phyloP scores from a whole-genome alignment of 2,888 invertebrate genomes.

The Euclidia mi region DNA sequence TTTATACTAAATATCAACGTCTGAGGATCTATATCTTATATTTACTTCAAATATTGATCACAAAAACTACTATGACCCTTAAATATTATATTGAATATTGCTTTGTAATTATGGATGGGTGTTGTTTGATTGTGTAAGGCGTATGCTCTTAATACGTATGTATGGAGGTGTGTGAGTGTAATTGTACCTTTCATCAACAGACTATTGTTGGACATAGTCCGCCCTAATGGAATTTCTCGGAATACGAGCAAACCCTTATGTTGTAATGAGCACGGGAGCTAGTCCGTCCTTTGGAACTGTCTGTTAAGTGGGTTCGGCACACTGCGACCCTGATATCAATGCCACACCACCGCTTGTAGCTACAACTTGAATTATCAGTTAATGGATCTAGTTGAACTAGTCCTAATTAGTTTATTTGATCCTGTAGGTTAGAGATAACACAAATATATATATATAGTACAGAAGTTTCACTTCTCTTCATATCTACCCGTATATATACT shows the following conservation, averaged over 20 bases:
- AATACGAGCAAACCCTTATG: slow-evolving; percentile 12
- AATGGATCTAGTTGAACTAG: too few species aligned
- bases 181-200: slow-evolving; percentile 18
- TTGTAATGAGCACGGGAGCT: background rate
- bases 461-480: too few species aligned
- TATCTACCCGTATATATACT: too few species aligned
- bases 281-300: background rate
- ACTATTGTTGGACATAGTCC: slow-evolving; percentile 14
- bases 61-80: slow-evolving; percentile 4
- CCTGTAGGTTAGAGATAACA: too few species aligned
- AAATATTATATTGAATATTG: too few species aligned
- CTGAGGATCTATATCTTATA: slow-evolving; percentile 30
- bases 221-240: slow-evolving; percentile 13
- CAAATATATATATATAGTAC: too few species aligned
- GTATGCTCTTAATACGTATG: background rate
- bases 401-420: too few species aligned
- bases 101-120: too few species aligned
- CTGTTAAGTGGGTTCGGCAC: background rate
- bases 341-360: too few species aligned
- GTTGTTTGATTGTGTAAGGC: slow-evolving; percentile 7
- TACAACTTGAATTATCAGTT: too few species aligned
- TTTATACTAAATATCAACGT: slow-evolving; percentile 43
- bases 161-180: slow-evolving; percentile 6
- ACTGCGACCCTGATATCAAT: too few species aligned
- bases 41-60: slow-evolving; percentile 23